Evolutionary conservation across 1,140 invertebrate species (phyloP).

Genomic region (Globodera ellingtonae): DNA sequence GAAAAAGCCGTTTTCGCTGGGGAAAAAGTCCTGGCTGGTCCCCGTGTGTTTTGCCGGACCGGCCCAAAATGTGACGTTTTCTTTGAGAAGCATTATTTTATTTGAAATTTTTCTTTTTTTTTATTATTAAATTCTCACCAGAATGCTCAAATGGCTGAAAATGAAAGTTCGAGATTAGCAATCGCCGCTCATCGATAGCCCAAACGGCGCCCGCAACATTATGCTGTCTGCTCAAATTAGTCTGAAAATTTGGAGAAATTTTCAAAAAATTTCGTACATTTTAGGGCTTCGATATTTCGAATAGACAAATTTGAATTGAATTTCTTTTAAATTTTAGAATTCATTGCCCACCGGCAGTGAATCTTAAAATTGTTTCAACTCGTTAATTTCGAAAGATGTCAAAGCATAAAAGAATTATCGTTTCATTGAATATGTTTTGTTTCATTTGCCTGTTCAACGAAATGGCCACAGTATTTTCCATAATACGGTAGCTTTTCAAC

Average conservation of each 20-base stretch:
- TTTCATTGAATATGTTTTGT: not conserved
- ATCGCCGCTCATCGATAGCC: conserved; percentile 57
- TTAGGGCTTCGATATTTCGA: too few species aligned
- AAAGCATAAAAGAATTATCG: too few species aligned
- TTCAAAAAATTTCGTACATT: too few species aligned
- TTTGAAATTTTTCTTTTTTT: conserved; percentile 9
- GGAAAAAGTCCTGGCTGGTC: conserved; percentile 51
- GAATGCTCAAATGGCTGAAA: conserved; percentile 53
- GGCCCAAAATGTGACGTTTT: conserved; percentile 64
- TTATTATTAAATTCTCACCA: conserved; percentile 19
- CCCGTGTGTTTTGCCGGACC: conserved; percentile 54
- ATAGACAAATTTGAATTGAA: too few species aligned
- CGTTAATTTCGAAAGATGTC: too few species aligned
- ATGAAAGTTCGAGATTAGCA: conserved; percentile 62
- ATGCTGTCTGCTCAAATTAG: conserved; percentile 27
- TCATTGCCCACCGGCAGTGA: too few species aligned
- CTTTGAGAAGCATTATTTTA: conserved; percentile 39
- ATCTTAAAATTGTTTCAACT: too few species aligned
- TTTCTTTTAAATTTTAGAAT: too few species aligned
- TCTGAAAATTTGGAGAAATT: conserved; percentile 29
- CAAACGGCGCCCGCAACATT: conserved; percentile 62
- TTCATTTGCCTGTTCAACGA: conserved; percentile 46
- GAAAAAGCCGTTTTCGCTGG: conserved; percentile 60
- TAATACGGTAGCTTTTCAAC: conserved; percentile 62
- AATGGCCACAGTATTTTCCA: conserved; percentile 60